Conservation (phyloP, 2,113 vertebrate genomes). For the Phrynosoma blainvillii region DNA sequence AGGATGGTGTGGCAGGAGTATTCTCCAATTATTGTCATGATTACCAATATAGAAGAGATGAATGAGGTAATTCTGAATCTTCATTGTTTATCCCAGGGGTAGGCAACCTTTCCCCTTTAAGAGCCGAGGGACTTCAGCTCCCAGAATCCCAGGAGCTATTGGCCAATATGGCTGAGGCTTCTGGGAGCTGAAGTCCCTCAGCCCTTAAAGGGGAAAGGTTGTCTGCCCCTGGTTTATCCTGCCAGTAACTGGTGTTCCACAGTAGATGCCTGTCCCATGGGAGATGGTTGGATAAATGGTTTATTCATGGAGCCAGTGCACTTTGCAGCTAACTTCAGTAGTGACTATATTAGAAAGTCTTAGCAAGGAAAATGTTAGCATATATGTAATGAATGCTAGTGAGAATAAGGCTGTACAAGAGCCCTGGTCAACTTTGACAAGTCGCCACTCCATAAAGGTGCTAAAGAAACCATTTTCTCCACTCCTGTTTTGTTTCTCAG, state of each 20-base stretch:
- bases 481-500: not conserved
- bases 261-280: not conserved
- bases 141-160: too few relatives aligned
- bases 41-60: slow-evolving; percentile 98
- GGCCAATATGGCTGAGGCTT: too few relatives aligned
- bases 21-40: slow-evolving; percentile 96
- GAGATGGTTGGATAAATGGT: slow-evolving; percentile 6
- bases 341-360: slow-evolving; percentile 29
- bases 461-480: not conserved
- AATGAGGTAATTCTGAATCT: slow-evolving; percentile 86
- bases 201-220: too few relatives aligned
- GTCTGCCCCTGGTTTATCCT: too few relatives aligned
- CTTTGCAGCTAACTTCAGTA: slow-evolving; percentile 4
- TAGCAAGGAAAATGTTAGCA: not conserved
- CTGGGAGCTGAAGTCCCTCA: too few relatives aligned
- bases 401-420: not conserved
- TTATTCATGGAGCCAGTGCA: slow-evolving; percentile 13
- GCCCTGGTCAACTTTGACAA: not conserved
- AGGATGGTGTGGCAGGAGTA: slow-evolving; percentile 98
- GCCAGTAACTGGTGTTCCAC: not conserved
- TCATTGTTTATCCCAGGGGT: slow-evolving; percentile 28
- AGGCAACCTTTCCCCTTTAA: too few relatives aligned
- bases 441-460: not conserved
- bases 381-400: not conserved
- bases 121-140: too few relatives aligned